Evolutionary conservation across 2,888 invertebrate species (phyloP).

Genomic region (Aquatica leii): DNA sequence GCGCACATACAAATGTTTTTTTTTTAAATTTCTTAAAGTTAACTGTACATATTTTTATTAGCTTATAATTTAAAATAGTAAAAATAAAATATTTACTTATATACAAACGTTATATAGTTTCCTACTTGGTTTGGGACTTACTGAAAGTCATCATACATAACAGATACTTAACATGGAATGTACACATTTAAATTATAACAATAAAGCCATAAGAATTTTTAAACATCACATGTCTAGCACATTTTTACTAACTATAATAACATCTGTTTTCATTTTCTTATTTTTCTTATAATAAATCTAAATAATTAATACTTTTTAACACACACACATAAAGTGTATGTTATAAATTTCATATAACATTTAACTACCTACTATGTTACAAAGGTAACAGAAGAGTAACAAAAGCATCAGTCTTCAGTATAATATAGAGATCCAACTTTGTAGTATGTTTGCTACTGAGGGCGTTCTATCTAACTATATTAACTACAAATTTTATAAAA

Average conservation of each 20-base stretch:
- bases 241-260: slow-evolving; percentile 4
- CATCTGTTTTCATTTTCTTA: not conserved
- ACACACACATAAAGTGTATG: slow-evolving; percentile 10
- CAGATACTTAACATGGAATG: slow-evolving; percentile 7
- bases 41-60: slow-evolving; percentile 24
- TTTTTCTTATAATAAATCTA: not conserved
- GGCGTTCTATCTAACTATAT: not conserved
- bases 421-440: slow-evolving; percentile 13
- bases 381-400: slow-evolving; percentile 29
- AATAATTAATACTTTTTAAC: not conserved
- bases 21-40: slow-evolving; percentile 17
- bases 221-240: slow-evolving; percentile 11
- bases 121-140: slow-evolving; percentile 12
- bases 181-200: slow-evolving; percentile 12
- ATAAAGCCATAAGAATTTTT: slow-evolving; percentile 8
- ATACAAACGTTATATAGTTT: slow-evolving; percentile 26
- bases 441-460: slow-evolving; percentile 1
- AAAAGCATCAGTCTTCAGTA: slow-evolving; percentile 29
- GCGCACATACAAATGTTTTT: slow-evolving; percentile 10
- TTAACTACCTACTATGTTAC: slow-evolving; percentile 20
- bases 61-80: slow-evolving; percentile 33
- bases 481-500: slow-evolving; percentile 13
- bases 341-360: slow-evolving; percentile 12
- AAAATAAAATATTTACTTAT: slow-evolving; percentile 34
- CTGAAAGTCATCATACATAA: slow-evolving; percentile 8